A percentile compares a stretch with the other conserved stretches of the same genome.
Evolutionary conservation across 2,797 vertebrate genomes (phyloP).

Genomic region (Ispidina picta): DNA sequence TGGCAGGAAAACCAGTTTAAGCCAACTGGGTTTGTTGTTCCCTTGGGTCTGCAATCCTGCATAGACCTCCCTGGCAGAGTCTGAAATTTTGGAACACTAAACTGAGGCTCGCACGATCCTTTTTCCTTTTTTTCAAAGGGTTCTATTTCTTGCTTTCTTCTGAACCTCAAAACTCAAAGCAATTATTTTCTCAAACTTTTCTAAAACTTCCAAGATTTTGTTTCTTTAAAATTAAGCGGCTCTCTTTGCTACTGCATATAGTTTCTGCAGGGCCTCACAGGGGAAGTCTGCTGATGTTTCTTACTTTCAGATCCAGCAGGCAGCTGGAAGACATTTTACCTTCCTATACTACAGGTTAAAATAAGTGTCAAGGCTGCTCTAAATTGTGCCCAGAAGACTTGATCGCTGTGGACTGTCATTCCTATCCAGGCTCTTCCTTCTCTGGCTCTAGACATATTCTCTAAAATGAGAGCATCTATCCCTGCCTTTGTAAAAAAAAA

Average conservation of each 20-base stretch:
- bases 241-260: slow-evolving; percentile 22
- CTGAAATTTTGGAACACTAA: not conserved
- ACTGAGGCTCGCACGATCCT: not conserved
- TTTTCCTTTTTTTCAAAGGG: not conserved
- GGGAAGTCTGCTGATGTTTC: slow-evolving; percentile 27
- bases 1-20: slow-evolving; percentile 47
- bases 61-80: slow-evolving; percentile 47
- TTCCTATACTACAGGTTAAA: slow-evolving; percentile 30
- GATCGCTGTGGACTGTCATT: not conserved
- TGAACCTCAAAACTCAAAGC: slow-evolving; percentile 10
- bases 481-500: not conserved
- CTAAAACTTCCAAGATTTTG: not conserved
- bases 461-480: not conserved
- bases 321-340: slow-evolving; percentile 59
- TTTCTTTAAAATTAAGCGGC: slow-evolving; percentile 1
- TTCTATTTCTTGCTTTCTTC: slow-evolving; percentile 2
- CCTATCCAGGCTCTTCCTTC: not conserved
- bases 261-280: slow-evolving; percentile 44
- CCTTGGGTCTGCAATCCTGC: slow-evolving; percentile 12
- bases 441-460: not conserved
- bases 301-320: slow-evolving; percentile 25
- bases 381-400: not conserved
- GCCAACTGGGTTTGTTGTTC: slow-evolving; percentile 36
- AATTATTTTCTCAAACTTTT: not conserved
- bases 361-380: not conserved